These are phyloP conservation scores for Ispidina picta DNA, from an alignment of 2,797 vertebrate species.

Conservation along the genomic window DNA sequence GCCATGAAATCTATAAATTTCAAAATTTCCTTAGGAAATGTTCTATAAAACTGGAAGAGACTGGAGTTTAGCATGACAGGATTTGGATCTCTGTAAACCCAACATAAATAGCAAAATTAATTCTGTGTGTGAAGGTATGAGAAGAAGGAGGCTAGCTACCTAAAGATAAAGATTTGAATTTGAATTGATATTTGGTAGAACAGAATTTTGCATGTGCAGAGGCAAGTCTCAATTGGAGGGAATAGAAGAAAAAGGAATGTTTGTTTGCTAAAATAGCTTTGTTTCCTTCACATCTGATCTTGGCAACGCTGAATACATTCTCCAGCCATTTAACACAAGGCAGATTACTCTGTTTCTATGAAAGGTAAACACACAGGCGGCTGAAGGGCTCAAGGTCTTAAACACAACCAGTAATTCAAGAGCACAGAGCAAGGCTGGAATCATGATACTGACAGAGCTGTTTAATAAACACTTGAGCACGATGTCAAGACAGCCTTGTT, in stretches of 20 bases:
- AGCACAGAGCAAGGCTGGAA: neutral
- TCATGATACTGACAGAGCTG: neutral
- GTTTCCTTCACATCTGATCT: neutral
- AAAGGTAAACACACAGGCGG: neutral
- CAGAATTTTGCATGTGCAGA: neutral
- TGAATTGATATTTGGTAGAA: neutral
- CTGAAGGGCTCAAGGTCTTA: neutral
- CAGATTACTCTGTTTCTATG: neutral
- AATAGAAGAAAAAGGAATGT: neutral
- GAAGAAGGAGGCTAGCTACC: neutral
- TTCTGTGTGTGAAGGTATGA: neutral
- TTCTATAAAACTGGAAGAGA: neutral
- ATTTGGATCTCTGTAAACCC: neutral
- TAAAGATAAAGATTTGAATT: neutral
- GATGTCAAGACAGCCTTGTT: neutral
- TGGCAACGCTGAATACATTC: neutral
- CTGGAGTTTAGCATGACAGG: neutral
- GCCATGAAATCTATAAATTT: neutral
- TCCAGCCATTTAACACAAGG: neutral
- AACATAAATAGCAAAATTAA: neutral
- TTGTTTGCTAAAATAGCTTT: neutral
- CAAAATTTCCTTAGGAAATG: neutral
- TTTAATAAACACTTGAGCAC: slow-evolving; percentile 1
- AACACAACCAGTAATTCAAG: neutral
- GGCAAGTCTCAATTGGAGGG: neutral